Conservation (phyloP, 2,797 vertebrate species). For the Scomberomorus guttatus region DNA sequence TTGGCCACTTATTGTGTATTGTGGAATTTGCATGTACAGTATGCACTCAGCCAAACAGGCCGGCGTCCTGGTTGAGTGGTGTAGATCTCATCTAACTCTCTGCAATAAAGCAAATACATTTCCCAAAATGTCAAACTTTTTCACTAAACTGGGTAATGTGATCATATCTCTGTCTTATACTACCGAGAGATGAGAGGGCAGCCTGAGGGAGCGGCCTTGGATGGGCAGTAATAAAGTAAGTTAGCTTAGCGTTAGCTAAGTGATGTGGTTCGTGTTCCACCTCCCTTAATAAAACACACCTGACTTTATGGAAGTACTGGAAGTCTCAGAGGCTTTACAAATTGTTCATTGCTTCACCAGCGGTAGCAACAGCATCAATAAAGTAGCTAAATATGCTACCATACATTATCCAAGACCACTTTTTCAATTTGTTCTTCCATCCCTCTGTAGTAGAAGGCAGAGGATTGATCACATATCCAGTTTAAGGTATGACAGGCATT, state of each 20-base stretch:
- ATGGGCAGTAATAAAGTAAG: background rate
- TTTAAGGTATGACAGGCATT: background rate
- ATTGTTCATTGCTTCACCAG: background rate
- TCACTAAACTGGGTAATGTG: background rate
- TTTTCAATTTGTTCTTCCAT: background rate
- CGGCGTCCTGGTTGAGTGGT: background rate
- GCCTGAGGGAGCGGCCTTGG: background rate
- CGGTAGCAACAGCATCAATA: background rate
- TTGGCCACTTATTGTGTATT: background rate
- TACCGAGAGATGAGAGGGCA: background rate
- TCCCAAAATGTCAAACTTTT: conserved; percentile 12
- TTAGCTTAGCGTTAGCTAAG: too few species aligned
- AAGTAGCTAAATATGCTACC: too few species aligned
- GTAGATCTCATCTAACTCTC: background rate
- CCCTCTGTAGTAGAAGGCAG: background rate
- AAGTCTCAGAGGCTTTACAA: background rate
- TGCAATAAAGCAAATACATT: background rate
- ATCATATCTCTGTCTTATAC: background rate
- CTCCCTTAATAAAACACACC: background rate
- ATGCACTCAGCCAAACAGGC: background rate
- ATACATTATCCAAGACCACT: background rate
- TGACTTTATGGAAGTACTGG: too few species aligned
- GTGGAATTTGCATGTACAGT: conserved; percentile 5
- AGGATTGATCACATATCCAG: background rate
- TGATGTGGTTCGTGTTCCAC: background rate